Conservation (phyloP, 2,888 invertebrate species). For the Rhopalosiphum nymphaeae region DNA sequence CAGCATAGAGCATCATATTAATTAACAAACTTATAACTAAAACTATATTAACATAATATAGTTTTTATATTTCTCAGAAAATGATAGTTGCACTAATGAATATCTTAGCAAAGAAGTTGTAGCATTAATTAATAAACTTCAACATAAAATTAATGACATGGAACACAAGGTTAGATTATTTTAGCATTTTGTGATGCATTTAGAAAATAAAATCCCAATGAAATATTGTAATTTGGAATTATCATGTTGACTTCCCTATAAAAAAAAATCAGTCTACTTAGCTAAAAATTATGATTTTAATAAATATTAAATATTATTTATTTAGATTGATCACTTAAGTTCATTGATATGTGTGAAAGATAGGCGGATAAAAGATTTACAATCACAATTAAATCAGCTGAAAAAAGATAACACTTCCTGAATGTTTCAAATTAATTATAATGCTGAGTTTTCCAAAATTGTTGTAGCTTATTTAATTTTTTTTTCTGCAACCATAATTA, state of each 20-base stretch:
- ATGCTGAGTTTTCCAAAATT: background rate
- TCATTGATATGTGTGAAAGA: conserved; percentile 44
- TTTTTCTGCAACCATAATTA: background rate
- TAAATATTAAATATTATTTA: background rate
- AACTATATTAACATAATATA: background rate
- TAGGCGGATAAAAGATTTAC: conserved; percentile 43
- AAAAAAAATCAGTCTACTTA: background rate
- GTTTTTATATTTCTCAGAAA: conserved; percentile 2
- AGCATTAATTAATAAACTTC: conserved; percentile 26
- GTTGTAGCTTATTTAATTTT: background rate
- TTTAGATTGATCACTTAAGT: conserved; percentile 46
- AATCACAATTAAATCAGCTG: conserved; percentile 35
- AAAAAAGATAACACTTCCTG: background rate
- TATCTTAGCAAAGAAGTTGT: conserved; percentile 39
- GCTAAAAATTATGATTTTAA: background rate
- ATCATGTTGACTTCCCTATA: background rate
- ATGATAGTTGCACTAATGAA: background rate
- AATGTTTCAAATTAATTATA: background rate
- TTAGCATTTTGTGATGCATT: background rate
- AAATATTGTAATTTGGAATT: background rate
- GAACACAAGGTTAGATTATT: conserved; percentile 34
- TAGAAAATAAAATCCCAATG: background rate
- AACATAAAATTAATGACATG: conserved; percentile 31
- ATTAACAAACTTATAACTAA: background rate
- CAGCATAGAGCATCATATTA: background rate